Base-by-base conservation (phyloP, 2,797 vertebrate species). In the Rhincodon typus region DNA sequence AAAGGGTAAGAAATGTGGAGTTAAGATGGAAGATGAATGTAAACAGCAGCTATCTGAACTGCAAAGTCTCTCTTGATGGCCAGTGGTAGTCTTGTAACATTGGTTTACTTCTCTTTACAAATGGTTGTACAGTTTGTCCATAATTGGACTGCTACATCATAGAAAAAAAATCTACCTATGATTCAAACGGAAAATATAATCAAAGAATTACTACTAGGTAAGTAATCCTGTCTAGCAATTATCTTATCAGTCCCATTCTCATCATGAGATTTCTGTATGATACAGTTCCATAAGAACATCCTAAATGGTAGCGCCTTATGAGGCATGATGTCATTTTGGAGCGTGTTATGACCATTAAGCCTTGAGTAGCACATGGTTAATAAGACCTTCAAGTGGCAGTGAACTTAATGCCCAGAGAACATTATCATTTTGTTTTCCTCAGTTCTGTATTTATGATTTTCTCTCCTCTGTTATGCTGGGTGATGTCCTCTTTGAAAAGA, bases 11-110 rank as follows among this genome's bases (percentile, higher is more conserved):
- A 72, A 53, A 95, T 94, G 53, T 72, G 25, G 70, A 50, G 53
- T 77, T 50, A 95, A 95, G 53, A 70, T 74, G 34, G 27, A 46
- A 53, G 72, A 94, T 72, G 67, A 94, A 74, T 77, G 72, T 77
- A 95, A 72, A 77, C 94, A 95, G 27, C 94, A 95, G 50, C 94
- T 74, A 72, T 77, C 42, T 7, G 70, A n/a, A 95, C 25, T 95
- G 94, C 94, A 95, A 77, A 77, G 72, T 95, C 94, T 95, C 72
- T 95, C 70, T 95, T 95, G 94, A 74, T 77, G 94, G 70, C 94
- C 94, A 72, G 38, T 72, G 67, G 93, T 77, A 27, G 50, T 95
- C 46, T 19, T 77, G 42, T 34, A 95, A 72, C 3, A 95, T 95
- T 95, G 69, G 69, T 95, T 95, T 50, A 30, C 25, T 74, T 74